phyloP scores from a whole-genome alignment of 2,113 vertebrate genomes.

The Ictidomys tridecemlineatus region DNA sequence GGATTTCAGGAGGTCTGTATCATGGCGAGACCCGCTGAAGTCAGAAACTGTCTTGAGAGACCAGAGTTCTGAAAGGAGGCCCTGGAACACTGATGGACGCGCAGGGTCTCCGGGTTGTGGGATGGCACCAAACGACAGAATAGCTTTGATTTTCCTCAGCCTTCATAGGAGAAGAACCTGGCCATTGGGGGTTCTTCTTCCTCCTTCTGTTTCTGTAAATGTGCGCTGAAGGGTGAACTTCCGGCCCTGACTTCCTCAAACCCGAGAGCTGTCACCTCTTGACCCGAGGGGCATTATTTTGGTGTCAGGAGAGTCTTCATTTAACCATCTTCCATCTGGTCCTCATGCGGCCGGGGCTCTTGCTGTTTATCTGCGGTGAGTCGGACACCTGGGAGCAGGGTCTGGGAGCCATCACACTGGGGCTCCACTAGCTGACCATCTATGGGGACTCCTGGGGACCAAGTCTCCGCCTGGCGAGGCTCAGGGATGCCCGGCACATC shows the following conservation, averaged over 20 bases:
- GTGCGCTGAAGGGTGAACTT: background rate
- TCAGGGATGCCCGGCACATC: background rate
- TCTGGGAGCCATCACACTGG: accelerated
- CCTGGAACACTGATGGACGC: background rate
- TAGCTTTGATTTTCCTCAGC: background rate
- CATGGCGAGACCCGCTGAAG: too few species aligned
- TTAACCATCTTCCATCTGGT: background rate
- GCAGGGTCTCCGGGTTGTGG: too few species aligned
- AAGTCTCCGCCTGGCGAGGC: background rate
- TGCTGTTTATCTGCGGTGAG: constrained; percentile 78
- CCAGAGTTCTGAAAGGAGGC: background rate
- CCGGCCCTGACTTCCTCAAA: constrained; percentile 51
- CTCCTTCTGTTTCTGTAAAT: constrained; percentile 42
- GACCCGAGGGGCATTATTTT: background rate
- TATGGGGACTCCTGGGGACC: background rate
- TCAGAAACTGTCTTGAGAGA: background rate
- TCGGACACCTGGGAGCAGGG: background rate
- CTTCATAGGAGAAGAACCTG: background rate
- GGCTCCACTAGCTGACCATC: background rate
- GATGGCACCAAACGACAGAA: background rate
- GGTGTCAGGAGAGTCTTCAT: background rate
- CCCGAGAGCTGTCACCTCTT: background rate
- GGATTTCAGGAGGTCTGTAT: background rate
- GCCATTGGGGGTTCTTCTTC: background rate
- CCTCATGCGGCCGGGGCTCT: constrained; percentile 66